These are phyloP conservation scores for Lepidurus apus DNA, from an alignment of 1,140 invertebrate species.

Conservation along the genomic window DNA sequence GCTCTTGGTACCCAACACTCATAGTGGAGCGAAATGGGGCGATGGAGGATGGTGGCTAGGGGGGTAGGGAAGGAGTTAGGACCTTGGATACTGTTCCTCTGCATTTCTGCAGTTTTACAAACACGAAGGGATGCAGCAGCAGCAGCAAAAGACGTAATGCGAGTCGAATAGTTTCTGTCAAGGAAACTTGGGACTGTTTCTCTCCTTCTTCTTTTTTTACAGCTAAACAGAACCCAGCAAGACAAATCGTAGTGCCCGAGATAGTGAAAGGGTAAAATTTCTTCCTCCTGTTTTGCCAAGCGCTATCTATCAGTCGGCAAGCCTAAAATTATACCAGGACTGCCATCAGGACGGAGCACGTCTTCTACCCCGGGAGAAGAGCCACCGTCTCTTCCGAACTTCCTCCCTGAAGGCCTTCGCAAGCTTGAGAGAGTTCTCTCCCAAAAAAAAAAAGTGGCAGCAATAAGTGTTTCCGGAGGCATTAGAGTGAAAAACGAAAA, in stretches of 20 bases:
- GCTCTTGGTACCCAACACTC: constrained; percentile 9
- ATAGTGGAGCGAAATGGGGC: neutral
- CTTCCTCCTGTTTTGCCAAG: neutral
- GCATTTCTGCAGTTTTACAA: too few species aligned
- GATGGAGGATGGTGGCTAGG: neutral
- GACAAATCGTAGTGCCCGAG: neutral
- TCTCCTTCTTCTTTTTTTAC: too few species aligned
- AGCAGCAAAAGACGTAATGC: too few species aligned
- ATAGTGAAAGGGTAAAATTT: neutral
- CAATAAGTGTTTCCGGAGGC: too few species aligned
- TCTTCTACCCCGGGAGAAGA: neutral
- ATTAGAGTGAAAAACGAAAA: too few species aligned
- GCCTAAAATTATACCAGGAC: neutral
- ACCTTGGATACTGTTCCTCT: neutral
- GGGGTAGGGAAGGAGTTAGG: neutral
- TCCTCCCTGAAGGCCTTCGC: too few species aligned
- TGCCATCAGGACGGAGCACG: neutral
- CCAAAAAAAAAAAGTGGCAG: too few species aligned
- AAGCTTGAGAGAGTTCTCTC: too few species aligned
- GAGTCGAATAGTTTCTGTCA: too few species aligned
- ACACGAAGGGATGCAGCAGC: too few species aligned
- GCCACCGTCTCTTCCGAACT: too few species aligned
- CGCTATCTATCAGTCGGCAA: constrained; percentile 3
- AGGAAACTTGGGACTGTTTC: too few species aligned
- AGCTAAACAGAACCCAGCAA: neutral